Evolutionary conservation across 2,113 vertebrate species (phyloP).

Genomic region (Paradisaea rubra): DNA sequence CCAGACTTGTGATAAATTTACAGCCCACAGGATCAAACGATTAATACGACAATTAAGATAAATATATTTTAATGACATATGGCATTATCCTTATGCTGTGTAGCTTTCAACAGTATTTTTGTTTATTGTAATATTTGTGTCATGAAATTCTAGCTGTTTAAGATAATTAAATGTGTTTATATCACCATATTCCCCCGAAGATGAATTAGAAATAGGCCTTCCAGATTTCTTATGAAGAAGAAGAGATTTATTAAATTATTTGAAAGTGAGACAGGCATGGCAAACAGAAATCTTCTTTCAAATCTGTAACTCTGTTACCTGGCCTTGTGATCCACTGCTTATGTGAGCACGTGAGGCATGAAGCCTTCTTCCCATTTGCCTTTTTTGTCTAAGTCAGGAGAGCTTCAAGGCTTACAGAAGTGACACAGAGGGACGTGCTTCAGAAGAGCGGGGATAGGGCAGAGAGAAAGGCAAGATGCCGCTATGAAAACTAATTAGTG

Average conservation of each 20-base stretch:
- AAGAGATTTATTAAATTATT: background rate
- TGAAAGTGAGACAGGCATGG: background rate
- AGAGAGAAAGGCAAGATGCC: background rate
- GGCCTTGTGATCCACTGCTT: background rate
- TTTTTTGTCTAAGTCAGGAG: background rate
- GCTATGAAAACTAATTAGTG: background rate
- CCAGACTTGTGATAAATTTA: background rate
- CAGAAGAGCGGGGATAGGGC: background rate
- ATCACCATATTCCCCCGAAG: background rate
- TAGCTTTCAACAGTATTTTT: background rate
- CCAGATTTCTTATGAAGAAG: background rate
- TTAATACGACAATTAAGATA: background rate
- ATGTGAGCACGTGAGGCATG: background rate
- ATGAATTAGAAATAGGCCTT: background rate
- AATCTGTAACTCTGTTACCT: background rate
- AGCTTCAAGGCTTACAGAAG: background rate
- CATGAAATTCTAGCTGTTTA: background rate
- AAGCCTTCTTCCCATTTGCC: background rate
- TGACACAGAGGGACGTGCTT: background rate
- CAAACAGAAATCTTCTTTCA: background rate
- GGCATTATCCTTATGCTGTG: background rate
- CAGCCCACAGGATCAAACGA: background rate
- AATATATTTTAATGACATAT: constrained; percentile 14
- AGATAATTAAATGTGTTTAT: background rate
- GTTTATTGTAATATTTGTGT: background rate